Percentiles rank a stretch among this genome's conserved stretches.
Conservation (phyloP, 2,113 vertebrate genomes). For the Pimephales promelas region DNA sequence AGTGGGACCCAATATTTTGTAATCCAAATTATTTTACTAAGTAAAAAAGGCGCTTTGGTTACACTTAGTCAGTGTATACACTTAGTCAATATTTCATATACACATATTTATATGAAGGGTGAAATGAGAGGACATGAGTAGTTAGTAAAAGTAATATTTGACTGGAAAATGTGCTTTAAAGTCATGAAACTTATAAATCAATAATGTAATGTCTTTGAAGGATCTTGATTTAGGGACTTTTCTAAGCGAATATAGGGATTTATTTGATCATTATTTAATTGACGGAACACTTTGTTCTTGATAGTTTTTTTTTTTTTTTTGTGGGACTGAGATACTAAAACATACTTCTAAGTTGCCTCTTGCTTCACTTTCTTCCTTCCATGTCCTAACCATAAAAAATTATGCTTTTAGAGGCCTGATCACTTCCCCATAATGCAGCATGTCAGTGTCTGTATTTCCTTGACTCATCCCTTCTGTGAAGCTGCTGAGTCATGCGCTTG, state of each 20-base stretch:
- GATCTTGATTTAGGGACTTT: neutral
- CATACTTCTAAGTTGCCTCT: neutral
- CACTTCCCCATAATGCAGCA: constrained; percentile 10
- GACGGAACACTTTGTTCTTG: neutral
- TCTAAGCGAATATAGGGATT: neutral
- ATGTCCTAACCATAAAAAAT: constrained; percentile 17
- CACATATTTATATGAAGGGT: neutral
- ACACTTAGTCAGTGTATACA: no score
- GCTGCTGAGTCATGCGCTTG: constrained; percentile 34
- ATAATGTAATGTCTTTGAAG: neutral
- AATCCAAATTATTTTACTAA: no score
- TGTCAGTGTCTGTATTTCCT: neutral
- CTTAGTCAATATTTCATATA: neutral
- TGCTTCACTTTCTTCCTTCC: neutral
- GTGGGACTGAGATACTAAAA: neutral
- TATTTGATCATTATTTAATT: neutral
- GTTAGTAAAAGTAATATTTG: no score
- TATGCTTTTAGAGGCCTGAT: constrained; percentile 22
- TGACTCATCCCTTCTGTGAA: constrained; percentile 14
- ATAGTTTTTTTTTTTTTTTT: neutral
- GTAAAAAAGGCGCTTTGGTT: no score
- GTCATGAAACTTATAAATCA: neutral
- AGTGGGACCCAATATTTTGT: no score
- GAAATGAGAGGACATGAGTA: no score
- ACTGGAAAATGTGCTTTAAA: no score